Base-by-base conservation (phyloP, 2,797 vertebrate species). In the Mallotus villosus region DNA sequence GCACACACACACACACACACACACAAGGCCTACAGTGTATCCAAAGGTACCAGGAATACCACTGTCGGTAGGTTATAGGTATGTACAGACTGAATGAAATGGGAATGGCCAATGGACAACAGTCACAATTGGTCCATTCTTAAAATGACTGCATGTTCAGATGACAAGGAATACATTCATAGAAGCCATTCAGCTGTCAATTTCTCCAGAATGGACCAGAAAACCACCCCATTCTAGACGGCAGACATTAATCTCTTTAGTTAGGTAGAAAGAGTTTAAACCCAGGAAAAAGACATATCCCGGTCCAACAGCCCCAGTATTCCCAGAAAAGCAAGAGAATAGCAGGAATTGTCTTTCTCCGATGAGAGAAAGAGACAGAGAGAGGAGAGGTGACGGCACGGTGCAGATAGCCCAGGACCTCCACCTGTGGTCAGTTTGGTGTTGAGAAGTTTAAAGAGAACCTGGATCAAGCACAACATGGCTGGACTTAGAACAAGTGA, bases 361-460 rank as follows among this genome's bases (percentile, higher is more conserved):
- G 11, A 37, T 49, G n/a, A 68, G 25, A 49, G 46, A 49, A 4
- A 49, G 46, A 12, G n/a, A 67, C 25, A 57, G 71, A 67, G 7
- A 1, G 27, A 9, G 27, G 27, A 25, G 41, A 9, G 4, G 8
- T 37, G 17, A 25, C 29, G 53, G 24, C 34, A 62, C 11, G 24
- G 17, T 24, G 53, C 74, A 75, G 74, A 72, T 82, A 69, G 25
- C 61, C 68, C 73, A 72, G 62, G 37, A 41, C 2, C 32, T 22
- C 53, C 46, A 16, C 74, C 46, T 49, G 8, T 19, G 17, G 14
- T 51, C 68, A n/a, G 59, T 63, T 67, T 72, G n/a, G 24, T 8
- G 34, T 66, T 71, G 79, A 53, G 51, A 41, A 17, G 46, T 49
- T 49, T 16, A 17, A 17, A 49, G 2, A 12, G 1, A 17, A 53